Evolutionary conservation across 2,797 vertebrate genomes (phyloP).

Genomic region (Glyptemys insculpta): DNA sequence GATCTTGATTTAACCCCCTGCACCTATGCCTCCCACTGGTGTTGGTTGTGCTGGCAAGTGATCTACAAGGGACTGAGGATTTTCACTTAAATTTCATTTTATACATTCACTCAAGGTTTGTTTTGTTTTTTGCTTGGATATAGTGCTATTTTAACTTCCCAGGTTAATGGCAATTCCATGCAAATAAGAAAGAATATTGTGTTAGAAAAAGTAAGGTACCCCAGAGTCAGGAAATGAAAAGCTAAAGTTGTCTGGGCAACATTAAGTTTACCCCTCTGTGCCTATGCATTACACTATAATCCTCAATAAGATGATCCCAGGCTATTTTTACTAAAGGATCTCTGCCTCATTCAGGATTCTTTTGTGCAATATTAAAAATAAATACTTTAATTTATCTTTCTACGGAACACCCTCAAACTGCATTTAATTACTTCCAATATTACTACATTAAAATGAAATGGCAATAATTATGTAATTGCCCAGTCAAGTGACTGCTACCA

Average conservation of each 20-base stretch:
- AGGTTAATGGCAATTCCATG: rapidly evolving
- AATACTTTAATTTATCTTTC: neutral
- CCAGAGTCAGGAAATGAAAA: conserved; percentile 21
- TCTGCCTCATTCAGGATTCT: neutral
- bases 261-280: neutral
- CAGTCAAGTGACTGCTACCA: conserved; percentile 21
- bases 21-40: neutral
- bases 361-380: neutral
- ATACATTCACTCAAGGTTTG: rapidly evolving
- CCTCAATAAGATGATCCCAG: neutral
- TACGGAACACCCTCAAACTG: neutral
- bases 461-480: conserved; percentile 23
- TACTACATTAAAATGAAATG: conserved; percentile 35
- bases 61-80: neutral
- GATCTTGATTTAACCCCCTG: neutral
- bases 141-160: neutral
- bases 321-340: neutral
- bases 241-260: neutral
- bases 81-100: neutral
- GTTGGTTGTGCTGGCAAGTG: neutral
- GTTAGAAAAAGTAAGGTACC: neutral
- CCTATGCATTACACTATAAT: neutral
- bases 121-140: neutral
- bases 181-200: neutral
- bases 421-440: neutral